Percentiles rank a stretch among this genome's conserved stretches.
These are phyloP conservation scores for Acanthaster planci DNA, from an alignment of 35 echinoderm and acorn worm genomes.

Conservation along the genomic window DNA sequence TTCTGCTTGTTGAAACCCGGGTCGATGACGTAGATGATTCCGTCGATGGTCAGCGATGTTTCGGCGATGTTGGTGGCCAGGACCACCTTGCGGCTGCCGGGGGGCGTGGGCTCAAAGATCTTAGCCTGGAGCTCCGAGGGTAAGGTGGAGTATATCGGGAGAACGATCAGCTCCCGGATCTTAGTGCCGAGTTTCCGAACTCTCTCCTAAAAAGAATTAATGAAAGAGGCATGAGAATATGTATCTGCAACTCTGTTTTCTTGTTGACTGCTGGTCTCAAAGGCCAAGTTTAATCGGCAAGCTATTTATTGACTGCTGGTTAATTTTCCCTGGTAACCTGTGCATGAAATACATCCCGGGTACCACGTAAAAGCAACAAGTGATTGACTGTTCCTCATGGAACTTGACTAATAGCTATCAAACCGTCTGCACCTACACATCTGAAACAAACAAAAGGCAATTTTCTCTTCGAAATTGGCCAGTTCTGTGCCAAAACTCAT, in stretches of 20 bases:
- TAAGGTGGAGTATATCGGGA: slow-evolving; percentile 92
- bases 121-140: slow-evolving; percentile 93
- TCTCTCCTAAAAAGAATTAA: slow-evolving; percentile 67
- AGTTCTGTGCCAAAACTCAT: no score
- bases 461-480: no score
- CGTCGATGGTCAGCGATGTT: slow-evolving; percentile 93
- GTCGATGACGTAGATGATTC: slow-evolving; percentile 94
- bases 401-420: no score
- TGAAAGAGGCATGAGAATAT: not conserved
- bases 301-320: no score
- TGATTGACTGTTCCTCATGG: no score
- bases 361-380: no score
- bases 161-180: slow-evolving; percentile 85
- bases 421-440: no score
- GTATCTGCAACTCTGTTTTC: not conserved
- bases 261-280: no score
- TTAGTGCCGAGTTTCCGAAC: slow-evolving; percentile 81
- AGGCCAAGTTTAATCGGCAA: no score
- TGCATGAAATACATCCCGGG: no score
- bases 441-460: no score
- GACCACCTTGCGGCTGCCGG: slow-evolving; percentile 82
- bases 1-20: slow-evolving; percentile 96
- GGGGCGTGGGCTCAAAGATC: slow-evolving; percentile 96
- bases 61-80: slow-evolving; percentile 97
- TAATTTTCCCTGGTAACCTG: no score